phyloP scores from a whole-genome alignment of 1,140 invertebrate genomes.

The Chironomus tepperi region DNA sequence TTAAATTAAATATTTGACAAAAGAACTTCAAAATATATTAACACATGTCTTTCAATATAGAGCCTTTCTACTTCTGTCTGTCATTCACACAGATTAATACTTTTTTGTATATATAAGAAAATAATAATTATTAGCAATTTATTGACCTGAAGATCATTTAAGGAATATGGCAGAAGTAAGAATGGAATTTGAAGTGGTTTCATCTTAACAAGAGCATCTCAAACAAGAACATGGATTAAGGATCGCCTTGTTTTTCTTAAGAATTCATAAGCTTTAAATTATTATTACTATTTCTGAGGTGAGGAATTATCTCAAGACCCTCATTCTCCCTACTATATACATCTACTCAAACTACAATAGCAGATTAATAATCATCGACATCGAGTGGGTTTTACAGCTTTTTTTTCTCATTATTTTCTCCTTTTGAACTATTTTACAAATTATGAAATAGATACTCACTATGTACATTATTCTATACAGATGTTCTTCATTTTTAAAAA shows the following conservation, averaged over 20 bases:
- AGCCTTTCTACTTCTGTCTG: too few species aligned
- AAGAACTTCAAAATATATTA: too few species aligned
- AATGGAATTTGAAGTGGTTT: neutral
- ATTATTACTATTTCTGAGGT: neutral
- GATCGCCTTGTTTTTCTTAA: neutral
- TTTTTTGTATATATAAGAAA: too few species aligned
- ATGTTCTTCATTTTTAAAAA: neutral
- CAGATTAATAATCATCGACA: neutral
- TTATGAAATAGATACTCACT: slow-evolving; percentile 4
- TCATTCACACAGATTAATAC: too few species aligned
- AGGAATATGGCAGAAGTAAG: too few species aligned
- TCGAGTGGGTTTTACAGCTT: neutral
- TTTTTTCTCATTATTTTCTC: too few species aligned
- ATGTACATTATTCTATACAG: neutral
- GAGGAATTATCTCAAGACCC: too few species aligned
- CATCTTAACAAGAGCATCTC: neutral
- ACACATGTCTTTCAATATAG: too few species aligned
- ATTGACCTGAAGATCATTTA: neutral
- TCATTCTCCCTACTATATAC: neutral
- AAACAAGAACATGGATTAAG: too few species aligned
- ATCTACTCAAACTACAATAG: neutral
- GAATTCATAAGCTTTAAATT: slow-evolving; percentile 7
- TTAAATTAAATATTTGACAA: too few species aligned
- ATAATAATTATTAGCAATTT: too few species aligned
- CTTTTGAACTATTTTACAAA: too few species aligned